Base-by-base conservation (phyloP, 2,113 vertebrate species). In the Toxostoma redivivum region DNA sequence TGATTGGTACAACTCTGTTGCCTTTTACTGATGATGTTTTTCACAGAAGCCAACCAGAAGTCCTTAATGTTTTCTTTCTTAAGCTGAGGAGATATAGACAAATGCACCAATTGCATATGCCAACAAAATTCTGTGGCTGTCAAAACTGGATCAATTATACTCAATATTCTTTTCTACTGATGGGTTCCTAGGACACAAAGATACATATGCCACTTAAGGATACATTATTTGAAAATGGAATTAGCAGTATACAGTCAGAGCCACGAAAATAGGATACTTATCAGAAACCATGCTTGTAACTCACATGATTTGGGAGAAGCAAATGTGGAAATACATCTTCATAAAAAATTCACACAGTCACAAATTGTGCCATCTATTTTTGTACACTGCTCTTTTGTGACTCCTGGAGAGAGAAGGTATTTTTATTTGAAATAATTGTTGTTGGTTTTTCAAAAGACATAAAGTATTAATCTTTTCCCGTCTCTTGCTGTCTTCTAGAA, bases 271-370 rank as follows among this genome's bases (percentile, higher is more conserved):
- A 93, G 64, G 85, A 48, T 74, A 53, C 67, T 92, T 81, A 71
- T 53, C 60, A 95, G 90, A 94, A 91, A 79, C 79, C 67, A 50
- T 84, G 60, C 72, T 94, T 94, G 65, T 93, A 96, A 90, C 60
- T 93, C 85, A 81, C 82, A 90, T 95, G 94, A 92, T 88, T 50
- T 77, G 47, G 78, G 65, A 96, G 51, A 90, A 94, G 62, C 66
- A 92, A 96, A 89, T 83, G 88, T 90, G 60, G 82, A 95, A 96
- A 90, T 95, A 71, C 23, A 86, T 92, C 90, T 95, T 95, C 92
- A 95, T 96, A 95, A 97, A 97, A 96, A 90, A 96, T 94, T 96
- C 93, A 96, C 94, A 56, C 22, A 86, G 78, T 96, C 83, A 95
- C 76, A 93, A 95, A 96, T 88, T 94, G 92, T 86, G 85, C 87